phyloP scores from a whole-genome alignment of 1,140 invertebrate genomes.

The Drosophila nasuta region DNA sequence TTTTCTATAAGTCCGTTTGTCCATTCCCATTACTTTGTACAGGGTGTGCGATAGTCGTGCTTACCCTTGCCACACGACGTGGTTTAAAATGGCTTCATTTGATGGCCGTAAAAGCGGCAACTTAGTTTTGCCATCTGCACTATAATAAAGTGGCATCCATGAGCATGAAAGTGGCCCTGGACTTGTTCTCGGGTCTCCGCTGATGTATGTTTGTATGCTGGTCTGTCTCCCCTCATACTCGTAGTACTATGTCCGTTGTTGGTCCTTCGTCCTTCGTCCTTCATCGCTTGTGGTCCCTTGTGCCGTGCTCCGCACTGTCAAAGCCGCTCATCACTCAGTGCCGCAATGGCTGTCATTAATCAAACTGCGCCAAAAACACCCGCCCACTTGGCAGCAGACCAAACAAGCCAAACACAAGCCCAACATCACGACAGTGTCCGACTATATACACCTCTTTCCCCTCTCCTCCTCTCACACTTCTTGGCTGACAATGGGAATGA shows the following conservation, averaged over 20 bases:
- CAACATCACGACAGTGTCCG: background rate
- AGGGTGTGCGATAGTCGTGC: conserved; percentile 9
- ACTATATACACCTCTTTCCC: background rate
- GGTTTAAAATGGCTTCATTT: conserved; percentile 47
- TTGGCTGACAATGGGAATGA: conserved; percentile 45
- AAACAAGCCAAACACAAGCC: background rate
- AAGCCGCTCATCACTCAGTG: conserved; percentile 54
- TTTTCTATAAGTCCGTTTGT: no score
- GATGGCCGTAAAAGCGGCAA: conserved; percentile 43
- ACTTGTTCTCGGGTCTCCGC: conserved; percentile 2
- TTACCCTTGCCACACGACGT: background rate
- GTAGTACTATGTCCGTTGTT: no score
- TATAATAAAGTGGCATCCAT: conserved; percentile 61
- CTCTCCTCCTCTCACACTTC: background rate
- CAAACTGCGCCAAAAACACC: conserved; percentile 61
- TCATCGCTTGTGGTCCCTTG: conserved; percentile 1
- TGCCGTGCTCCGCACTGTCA: conserved; percentile 35
- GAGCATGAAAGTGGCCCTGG: conserved; percentile 52
- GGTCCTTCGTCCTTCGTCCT: background rate
- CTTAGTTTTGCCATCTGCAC: conserved; percentile 38
- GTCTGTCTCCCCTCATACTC: background rate
- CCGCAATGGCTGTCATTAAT: conserved; percentile 76
- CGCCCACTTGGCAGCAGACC: conserved; percentile 17
- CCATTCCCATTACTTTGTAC: background rate
- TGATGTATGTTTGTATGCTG: background rate